phyloP scores from a whole-genome alignment of 2,888 invertebrate genomes.

The Eupithecia abbreviata region DNA sequence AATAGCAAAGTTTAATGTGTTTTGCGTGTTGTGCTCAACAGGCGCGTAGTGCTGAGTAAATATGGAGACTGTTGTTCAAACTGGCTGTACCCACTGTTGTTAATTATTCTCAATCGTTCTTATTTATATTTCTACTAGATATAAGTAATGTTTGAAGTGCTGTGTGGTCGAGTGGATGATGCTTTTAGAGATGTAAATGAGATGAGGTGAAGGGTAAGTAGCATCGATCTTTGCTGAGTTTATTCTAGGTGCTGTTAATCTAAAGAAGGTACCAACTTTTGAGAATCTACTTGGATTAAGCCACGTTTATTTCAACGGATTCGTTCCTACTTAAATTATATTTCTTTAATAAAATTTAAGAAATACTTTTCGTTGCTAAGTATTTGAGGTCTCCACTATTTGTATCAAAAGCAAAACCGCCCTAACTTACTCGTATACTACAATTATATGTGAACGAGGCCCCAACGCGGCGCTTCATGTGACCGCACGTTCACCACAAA shows the following conservation, averaged over 20 bases:
- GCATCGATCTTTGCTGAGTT: background rate
- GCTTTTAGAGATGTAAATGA: constrained; percentile 25
- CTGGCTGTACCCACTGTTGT: background rate
- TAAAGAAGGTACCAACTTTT: background rate
- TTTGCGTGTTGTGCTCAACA: constrained; percentile 71
- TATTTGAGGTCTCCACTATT: background rate
- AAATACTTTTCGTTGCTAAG: background rate
- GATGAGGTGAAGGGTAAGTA: constrained; percentile 54
- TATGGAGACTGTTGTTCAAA: background rate
- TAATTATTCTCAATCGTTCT: constrained; percentile 23
- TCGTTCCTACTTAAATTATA: background rate
- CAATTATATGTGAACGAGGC: too few species aligned
- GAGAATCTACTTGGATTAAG: background rate
- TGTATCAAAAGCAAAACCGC: too few species aligned
- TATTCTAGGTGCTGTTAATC: background rate
- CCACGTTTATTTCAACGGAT: background rate
- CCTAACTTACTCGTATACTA: too few species aligned
- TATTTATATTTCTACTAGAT: constrained; percentile 49
- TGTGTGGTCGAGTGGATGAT: constrained; percentile 34
- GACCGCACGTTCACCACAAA: too few species aligned
- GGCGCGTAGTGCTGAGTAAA: constrained; percentile 54
- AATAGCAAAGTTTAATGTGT: constrained; percentile 47
- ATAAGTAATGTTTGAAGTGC: constrained; percentile 52
- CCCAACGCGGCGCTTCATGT: too few species aligned
- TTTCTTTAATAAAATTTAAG: background rate